These are phyloP conservation scores for Cerceris ruficornis DNA, from an alignment of 2,888 invertebrate genomes.

Conservation along the genomic window DNA sequence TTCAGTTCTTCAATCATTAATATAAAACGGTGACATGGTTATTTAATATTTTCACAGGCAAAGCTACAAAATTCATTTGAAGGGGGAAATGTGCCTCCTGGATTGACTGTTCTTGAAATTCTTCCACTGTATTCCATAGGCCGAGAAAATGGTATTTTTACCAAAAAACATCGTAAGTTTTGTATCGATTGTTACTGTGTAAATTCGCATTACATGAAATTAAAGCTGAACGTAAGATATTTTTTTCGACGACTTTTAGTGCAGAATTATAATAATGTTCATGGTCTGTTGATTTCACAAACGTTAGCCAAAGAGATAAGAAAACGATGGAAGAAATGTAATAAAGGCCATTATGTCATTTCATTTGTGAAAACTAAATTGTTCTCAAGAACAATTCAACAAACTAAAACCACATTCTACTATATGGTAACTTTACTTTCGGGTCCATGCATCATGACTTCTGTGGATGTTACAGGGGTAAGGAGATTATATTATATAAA, in stretches of 20 bases:
- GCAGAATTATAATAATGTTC: slow-evolving; percentile 4
- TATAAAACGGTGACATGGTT: too few species aligned
- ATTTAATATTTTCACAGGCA: background rate
- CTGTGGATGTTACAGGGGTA: background rate
- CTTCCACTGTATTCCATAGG: background rate
- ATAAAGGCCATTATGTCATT: background rate
- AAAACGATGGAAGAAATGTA: background rate
- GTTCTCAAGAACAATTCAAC: background rate
- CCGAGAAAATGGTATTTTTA: background rate
- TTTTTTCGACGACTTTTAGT: background rate
- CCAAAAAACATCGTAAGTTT: background rate
- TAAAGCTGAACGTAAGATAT: background rate
- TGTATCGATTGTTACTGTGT: background rate
- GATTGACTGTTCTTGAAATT: background rate
- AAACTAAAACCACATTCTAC: background rate
- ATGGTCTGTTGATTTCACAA: background rate
- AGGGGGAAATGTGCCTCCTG: too few species aligned
- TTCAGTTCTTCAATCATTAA: too few species aligned
- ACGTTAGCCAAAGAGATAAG: background rate
- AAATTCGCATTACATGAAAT: too few species aligned
- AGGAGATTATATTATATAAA: background rate
- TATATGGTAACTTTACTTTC: background rate
- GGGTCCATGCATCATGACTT: background rate
- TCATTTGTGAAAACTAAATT: background rate
- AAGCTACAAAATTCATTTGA: background rate